Conservation (phyloP, 2,888 invertebrate genomes). For the Agrochola lychnidis region DNA sequence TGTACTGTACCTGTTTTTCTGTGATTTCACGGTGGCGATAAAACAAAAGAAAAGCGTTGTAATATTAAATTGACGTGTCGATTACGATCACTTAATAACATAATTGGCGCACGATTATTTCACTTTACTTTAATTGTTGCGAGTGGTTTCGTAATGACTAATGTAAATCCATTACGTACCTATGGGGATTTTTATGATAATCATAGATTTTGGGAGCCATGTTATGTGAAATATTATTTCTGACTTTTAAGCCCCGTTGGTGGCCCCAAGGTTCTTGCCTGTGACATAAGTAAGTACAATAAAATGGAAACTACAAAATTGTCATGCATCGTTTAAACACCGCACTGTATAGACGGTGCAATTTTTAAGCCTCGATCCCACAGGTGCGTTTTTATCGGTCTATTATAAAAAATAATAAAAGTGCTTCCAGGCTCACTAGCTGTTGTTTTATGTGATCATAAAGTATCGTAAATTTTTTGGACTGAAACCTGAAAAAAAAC, state of each 20-base stretch:
- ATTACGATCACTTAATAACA: constrained; percentile 25
- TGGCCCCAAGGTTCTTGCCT: no score
- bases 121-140: constrained; percentile 13
- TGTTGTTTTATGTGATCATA: no score
- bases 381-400: no score
- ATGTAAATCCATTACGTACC: background rate
- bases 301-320: no score
- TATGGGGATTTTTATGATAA: background rate
- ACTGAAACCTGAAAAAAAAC: no score
- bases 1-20: constrained; percentile 8
- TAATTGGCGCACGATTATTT: constrained; percentile 5
- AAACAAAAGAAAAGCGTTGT: constrained; percentile 31
- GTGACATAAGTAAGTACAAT: no score
- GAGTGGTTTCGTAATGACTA: constrained; percentile 4
- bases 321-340: no score
- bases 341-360: no score
- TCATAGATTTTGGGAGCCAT: background rate
- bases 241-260: background rate
- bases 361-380: no score
- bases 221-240: background rate
- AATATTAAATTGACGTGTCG: constrained; percentile 14
- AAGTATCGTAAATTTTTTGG: no score
- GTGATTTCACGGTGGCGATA: constrained; percentile 24
- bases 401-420: no score
- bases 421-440: no score